Base-by-base conservation (phyloP, 1,140 invertebrate species). In the Panulirus ornatus region DNA sequence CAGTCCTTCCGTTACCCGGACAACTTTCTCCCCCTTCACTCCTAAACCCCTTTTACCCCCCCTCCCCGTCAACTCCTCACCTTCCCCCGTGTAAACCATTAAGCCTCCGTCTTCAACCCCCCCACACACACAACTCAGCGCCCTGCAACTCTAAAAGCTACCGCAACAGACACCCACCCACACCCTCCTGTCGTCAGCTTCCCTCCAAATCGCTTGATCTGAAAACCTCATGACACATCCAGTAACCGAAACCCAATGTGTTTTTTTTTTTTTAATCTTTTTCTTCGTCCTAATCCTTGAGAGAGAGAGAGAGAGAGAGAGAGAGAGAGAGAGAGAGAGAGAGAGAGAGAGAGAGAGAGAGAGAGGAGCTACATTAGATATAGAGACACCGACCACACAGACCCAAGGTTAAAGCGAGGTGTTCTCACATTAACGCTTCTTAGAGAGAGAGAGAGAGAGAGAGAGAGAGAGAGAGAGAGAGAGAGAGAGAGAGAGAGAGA, bases 271-370 rank as follows among this genome's bases (percentile, higher is more conserved):
- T n/a, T n/a, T n/a, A n/a, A n/a, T n/a, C n/a, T n/a, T n/a, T n/a
- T n/a, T n/a, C n/a, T n/a, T n/a, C n/a, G n/a, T n/a, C n/a, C n/a
- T n/a, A n/a, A n/a, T n/a, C n/a, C 11, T 27, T 34, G 66, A 71
- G 66, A 71, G 66, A 71, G 66, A 71, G 63, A 66, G 63, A 27
- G 6, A 54, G 27, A 47, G 42, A 79, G 47, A 79, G 76, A 79
- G 76, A 79, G 71, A 79, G 76, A 79, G 40, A 54, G 40, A 78
- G 75, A 78, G 75, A 78, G 36, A 78, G 75, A 78, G 42, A 42
- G 22, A 9, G 75, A 78, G 75, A 44, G 42, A 44, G 42, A 44
- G 36, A 44, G 42, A 9, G 27, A 54, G 47, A 79, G 71, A 38
- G n/a, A n/a, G n/a, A n/a, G n/a, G n/a, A n/a, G n/a, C n/a, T n/a